Evolutionary conservation across 1,140 invertebrate genomes (phyloP).

Genomic region (Bombus pascuorum): DNA sequence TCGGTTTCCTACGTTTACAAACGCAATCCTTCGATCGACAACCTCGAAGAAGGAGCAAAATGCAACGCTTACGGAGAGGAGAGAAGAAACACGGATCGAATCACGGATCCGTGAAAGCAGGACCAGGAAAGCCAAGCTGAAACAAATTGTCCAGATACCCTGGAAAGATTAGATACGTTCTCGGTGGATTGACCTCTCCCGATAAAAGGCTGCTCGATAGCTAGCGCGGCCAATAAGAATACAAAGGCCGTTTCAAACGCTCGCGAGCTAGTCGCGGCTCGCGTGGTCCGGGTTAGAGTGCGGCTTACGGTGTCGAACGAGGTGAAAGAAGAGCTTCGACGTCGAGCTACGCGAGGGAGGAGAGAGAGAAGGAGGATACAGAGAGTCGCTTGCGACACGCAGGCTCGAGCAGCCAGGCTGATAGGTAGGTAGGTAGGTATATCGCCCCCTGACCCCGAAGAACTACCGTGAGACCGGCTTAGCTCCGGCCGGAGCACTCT

Average conservation of each 20-base stretch:
- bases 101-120: constrained; percentile 41
- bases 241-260: constrained; percentile 46
- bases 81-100: constrained; percentile 16
- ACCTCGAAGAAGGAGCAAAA: not conserved
- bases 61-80: not conserved
- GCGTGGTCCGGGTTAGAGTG: constrained; percentile 60
- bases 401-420: constrained; percentile 56
- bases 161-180: constrained; percentile 53
- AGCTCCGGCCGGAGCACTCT: constrained; percentile 71
- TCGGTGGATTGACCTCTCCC: constrained; percentile 42
- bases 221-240: constrained; percentile 28
- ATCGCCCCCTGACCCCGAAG: constrained; percentile 78
- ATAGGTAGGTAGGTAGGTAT: constrained; percentile 72
- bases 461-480: constrained; percentile 80
- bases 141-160: constrained; percentile 54
- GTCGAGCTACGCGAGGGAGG: constrained; percentile 13
- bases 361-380: constrained; percentile 41
- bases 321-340: constrained; percentile 60
- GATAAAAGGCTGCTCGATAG: constrained; percentile 40
- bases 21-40: not conserved
- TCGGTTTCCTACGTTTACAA: not conserved
- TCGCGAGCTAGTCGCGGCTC: constrained; percentile 33
- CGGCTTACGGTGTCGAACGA: constrained; percentile 54
- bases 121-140: constrained; percentile 39
- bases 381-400: constrained; percentile 72